Percentiles rank a stretch among this genome's conserved stretches.
These are phyloP conservation scores for Mystacides longicornis DNA, from an alignment of 2,888 invertebrate genomes.

Conservation along the genomic window DNA sequence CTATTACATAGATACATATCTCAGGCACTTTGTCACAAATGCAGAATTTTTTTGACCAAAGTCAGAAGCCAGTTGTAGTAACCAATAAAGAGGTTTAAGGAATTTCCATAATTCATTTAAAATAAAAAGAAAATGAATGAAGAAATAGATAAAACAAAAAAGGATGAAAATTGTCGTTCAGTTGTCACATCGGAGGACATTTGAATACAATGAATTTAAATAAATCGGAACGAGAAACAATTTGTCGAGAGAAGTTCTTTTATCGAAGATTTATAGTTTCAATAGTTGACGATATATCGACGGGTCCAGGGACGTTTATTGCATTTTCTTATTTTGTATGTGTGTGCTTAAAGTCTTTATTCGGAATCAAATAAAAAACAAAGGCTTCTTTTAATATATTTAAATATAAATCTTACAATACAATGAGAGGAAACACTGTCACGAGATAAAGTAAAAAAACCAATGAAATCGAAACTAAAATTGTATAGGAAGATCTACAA, in stretches of 20 bases:
- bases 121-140: background rate
- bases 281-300: constrained; percentile 3
- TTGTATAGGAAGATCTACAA: too few relatives aligned
- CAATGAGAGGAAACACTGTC: background rate
- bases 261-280: constrained; percentile 1
- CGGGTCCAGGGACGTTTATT: background rate
- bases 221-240: constrained; percentile 23
- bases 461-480: too few relatives aligned
- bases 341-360: too few relatives aligned
- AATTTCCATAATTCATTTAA: too few relatives aligned
- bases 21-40: too few relatives aligned
- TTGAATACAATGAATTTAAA: constrained; percentile 23
- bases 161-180: background rate
- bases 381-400: background rate
- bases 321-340: too few relatives aligned
- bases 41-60: too few relatives aligned
- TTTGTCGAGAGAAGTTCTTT: constrained; percentile 18
- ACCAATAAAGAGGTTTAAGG: too few relatives aligned
- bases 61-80: too few relatives aligned
- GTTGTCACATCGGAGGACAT: background rate
- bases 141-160: background rate
- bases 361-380: background rate
- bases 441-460: background rate
- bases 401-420: background rate
- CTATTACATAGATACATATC: too few relatives aligned